Base-by-base conservation (phyloP, 2,797 vertebrate species). In the Hydrolagus colliei region DNA sequence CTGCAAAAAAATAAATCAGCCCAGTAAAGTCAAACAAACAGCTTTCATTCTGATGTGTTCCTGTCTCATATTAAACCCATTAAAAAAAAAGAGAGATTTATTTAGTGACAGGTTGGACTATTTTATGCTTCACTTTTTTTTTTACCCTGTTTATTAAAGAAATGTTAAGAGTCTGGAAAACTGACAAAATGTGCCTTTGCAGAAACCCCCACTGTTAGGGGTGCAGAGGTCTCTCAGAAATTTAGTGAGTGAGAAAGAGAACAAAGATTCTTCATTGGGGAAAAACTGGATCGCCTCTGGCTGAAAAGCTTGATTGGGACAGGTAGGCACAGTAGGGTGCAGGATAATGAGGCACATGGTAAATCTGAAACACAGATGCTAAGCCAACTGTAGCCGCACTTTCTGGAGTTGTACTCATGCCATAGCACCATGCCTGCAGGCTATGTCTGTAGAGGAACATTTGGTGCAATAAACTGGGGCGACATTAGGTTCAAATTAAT, bases 361-460 rank as follows among this genome's bases (percentile, higher is more conserved):
- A 93, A 95, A 95, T 95, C 94, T 95, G 95, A 95, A 93, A 93
- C 93, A 94, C 95, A 95, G 94, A 95, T 95, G 95, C 96, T 90
- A 94, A 95, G 92, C 93, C 94, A 95, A 95, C 92, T 94, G 93
- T 93, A 92, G 93, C 93, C 92, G 89, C 87, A 87, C 93, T 93
- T 94, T 91, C 93, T 94, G 92, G 90, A 93, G 91, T 92, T 78
- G 73, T 88, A 91, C 86, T 90, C 93, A 93, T 93, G 94, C 94
- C 94, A 94, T 92, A 88, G 90, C 91, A 86, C 92, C 88, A 85
- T 88, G 93, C 94, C 95, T 90, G n/a, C 87, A 90, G 94, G 94
- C 94, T 94, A 94, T 93, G 92, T 95, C 94, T 95, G 91, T 94
- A 92, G 92, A 92, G 94, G 93, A 94, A 93, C 93, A 94, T 95